Percentiles rank a stretch among this genome's conserved stretches.
Conservation (phyloP, 2,888 invertebrate genomes). For the Diaperis boleti region DNA sequence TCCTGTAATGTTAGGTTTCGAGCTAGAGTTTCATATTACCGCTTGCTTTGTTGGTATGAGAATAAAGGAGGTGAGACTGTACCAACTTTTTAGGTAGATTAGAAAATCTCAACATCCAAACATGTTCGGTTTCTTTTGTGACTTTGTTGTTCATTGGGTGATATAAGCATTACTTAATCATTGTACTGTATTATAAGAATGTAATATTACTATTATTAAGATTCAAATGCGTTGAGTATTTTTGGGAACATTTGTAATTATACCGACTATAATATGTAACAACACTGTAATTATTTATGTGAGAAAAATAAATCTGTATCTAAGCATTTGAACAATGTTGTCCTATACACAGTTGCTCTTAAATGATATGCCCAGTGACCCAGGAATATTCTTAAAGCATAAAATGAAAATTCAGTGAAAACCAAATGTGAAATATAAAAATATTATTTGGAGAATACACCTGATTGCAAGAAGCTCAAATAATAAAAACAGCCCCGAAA, state of each 20-base stretch:
- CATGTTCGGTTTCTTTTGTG: slow-evolving; percentile 39
- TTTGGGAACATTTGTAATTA: slow-evolving; percentile 61
- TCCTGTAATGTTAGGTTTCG: background rate
- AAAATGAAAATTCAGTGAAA: no score
- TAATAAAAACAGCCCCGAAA: no score
- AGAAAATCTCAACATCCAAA: slow-evolving; percentile 37
- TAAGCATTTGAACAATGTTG: slow-evolving; percentile 39
- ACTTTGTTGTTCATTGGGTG: slow-evolving; percentile 47
- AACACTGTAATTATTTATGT: slow-evolving; percentile 53
- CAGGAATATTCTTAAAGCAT: no score
- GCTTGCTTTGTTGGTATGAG: background rate
- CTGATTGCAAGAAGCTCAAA: no score
- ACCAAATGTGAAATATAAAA: no score
- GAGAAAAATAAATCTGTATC: slow-evolving; percentile 45
- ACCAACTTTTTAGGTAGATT: slow-evolving; percentile 26
- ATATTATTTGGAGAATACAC: no score
- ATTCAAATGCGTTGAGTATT: slow-evolving; percentile 57
- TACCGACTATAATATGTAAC: slow-evolving; percentile 48
- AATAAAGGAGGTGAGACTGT: slow-evolving; percentile 1
- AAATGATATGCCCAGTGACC: no score
- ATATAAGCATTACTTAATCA: slow-evolving; percentile 47
- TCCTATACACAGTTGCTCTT: background rate
- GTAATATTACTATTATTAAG: slow-evolving; percentile 50
- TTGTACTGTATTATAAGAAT: slow-evolving; percentile 50
- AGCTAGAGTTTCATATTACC: slow-evolving; percentile 10